Conservation (phyloP, 2,113 vertebrate species). For the Lutjanus erythropterus region DNA sequence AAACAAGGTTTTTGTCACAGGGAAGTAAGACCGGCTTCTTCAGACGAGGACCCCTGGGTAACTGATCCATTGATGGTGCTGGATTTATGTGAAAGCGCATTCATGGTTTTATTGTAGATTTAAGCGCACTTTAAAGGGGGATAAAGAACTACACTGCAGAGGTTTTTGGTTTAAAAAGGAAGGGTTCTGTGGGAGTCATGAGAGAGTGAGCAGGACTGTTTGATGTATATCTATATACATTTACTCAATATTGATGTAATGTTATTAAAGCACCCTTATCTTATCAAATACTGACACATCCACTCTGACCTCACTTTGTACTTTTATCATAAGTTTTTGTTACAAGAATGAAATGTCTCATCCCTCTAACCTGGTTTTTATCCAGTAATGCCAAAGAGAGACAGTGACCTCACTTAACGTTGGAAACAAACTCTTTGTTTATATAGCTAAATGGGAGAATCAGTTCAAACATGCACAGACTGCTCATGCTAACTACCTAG, state of each 20-base stretch:
- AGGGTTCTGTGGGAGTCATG: constrained; percentile 40
- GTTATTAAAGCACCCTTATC: neutral
- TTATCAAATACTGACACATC: constrained; percentile 45
- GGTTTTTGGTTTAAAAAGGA: constrained; percentile 45
- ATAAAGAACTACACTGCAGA: constrained; percentile 58
- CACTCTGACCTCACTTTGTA: neutral
- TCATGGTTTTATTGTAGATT: constrained; percentile 67
- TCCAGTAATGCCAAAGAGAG: neutral
- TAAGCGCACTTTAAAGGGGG: constrained; percentile 67
- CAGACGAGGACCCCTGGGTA: constrained; percentile 58
- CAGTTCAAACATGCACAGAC: constrained; percentile 53
- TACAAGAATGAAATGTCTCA: constrained; percentile 2
- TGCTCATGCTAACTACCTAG: constrained; percentile 13
- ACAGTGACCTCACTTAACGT: constrained; percentile 16
- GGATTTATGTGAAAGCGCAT: constrained; percentile 73
- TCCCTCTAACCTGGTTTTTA: neutral
- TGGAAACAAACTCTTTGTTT: constrained; percentile 36
- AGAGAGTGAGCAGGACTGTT: constrained; percentile 17
- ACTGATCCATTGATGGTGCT: constrained; percentile 59
- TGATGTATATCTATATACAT: constrained; percentile 42
- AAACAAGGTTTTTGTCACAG: constrained; percentile 58
- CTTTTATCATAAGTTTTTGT: constrained; percentile 24
- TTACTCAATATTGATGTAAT: constrained; percentile 23
- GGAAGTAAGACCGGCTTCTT: constrained; percentile 48
- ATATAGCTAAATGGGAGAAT: constrained; percentile 40